Base-by-base conservation (phyloP, 2,113 vertebrate genomes). In the Brachypteracias leptosomus region DNA sequence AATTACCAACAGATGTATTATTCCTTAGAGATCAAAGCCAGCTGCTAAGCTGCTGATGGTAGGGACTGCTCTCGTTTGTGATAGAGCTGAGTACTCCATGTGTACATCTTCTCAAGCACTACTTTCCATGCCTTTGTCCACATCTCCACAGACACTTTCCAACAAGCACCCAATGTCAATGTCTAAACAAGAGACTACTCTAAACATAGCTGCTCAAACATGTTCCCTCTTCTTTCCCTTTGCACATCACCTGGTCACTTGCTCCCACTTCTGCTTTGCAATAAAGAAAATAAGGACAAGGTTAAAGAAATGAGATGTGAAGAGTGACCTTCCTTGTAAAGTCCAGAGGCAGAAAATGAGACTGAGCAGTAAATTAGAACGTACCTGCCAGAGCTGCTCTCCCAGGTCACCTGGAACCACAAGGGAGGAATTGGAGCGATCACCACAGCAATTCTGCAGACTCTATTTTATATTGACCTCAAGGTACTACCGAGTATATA, bases 311-410 rank as follows among this genome's bases (percentile, higher is more conserved):
- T 81, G 38, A 92, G 61, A 87, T 81, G 65, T 80, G 91, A 92
- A 9, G n/a, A 83, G 33, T 87, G 94, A 81, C 86, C 89, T 95
- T 96, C 68, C 80, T 31, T 82, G 66, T 85, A 96, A 96, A 91
- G 49, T 85, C 87, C 31, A 35, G 19, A 71, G 74, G 66, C 74
- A 95, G 91, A 95, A 92, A 96, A 93, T 5, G 44, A 95, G 57
- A 40, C 36, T 89, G 81, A 96, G 74, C 74, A 88, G 59, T 88
- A 94, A 87, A 91, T 89, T 88, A 91, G 67, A 91, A 95, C 85
- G 62, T 62, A 61, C 52, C 62, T 68, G 40, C 33, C 74, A 82
- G 65, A 84, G 40, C 40, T 90, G 85, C 90, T 86, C 85, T 95
- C 79, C 90, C 36, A 66, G 84, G 73, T 93, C 71, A 82, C 63